These are phyloP conservation scores for Pedionomus torquatus DNA, from an alignment of 2,113 vertebrate genomes.

Conservation along the genomic window DNA sequence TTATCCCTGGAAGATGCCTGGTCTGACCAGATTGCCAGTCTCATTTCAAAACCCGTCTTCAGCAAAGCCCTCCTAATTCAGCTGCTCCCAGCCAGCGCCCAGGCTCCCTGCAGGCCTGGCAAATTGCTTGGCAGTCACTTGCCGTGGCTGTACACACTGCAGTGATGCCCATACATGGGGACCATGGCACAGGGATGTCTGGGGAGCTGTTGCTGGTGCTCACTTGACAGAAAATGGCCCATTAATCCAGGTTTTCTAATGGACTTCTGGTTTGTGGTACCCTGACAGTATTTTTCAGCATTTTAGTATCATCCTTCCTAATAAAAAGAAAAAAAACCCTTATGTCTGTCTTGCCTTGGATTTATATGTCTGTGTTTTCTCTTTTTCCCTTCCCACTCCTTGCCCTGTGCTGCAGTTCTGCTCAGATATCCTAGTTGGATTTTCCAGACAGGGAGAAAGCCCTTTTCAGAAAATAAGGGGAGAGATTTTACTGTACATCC, in stretches of 20 bases:
- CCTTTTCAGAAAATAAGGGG: background rate
- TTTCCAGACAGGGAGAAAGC: background rate
- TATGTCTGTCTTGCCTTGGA: background rate
- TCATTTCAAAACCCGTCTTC: background rate
- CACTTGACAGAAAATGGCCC: background rate
- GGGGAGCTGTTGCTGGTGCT: background rate
- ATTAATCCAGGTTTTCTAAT: background rate
- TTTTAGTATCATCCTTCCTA: background rate
- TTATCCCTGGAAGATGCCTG: background rate
- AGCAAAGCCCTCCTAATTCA: background rate
- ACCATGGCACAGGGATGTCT: background rate
- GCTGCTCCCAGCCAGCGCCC: background rate
- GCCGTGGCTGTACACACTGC: rapidly evolving
- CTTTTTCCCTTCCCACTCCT: background rate
- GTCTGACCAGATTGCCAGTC: background rate
- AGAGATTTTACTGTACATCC: background rate
- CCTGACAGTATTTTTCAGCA: background rate
- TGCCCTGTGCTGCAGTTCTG: background rate
- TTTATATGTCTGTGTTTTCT: background rate
- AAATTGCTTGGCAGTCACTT: background rate
- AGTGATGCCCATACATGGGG: rapidly evolving
- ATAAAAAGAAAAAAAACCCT: background rate
- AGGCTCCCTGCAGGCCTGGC: background rate
- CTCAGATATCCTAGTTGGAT: background rate
- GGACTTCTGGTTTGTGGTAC: background rate